These are phyloP conservation scores for Asbolus verrucosus DNA, from an alignment of 1,140 invertebrate genomes.

Conservation along the genomic window DNA sequence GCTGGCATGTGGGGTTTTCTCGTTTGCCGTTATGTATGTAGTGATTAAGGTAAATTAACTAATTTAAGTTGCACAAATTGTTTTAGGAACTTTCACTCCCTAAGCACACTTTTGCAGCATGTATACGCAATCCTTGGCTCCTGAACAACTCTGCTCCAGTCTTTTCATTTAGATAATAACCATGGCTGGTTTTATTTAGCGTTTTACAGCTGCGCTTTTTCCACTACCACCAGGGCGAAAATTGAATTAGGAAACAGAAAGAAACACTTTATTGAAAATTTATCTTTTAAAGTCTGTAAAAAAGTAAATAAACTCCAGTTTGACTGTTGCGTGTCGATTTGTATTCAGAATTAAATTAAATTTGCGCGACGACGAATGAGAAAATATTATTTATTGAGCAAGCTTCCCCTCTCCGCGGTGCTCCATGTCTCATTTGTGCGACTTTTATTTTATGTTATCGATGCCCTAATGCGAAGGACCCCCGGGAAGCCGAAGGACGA, in stretches of 20 bases:
- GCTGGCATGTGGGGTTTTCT: constrained; percentile 14
- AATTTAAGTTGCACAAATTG: constrained; percentile 45
- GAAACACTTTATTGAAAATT: constrained; percentile 36
- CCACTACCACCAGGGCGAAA: constrained; percentile 13
- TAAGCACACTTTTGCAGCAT: constrained; percentile 28
- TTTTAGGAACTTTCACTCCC: constrained; percentile 40
- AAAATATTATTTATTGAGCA: constrained; percentile 26
- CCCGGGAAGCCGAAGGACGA: constrained; percentile 2
- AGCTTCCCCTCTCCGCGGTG: neutral
- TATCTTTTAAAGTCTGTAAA: neutral
- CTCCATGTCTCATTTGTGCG: neutral
- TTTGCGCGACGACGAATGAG: constrained; percentile 6
- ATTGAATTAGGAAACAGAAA: constrained; percentile 25
- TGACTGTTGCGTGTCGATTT: constrained; percentile 18
- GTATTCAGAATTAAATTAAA: constrained; percentile 10
- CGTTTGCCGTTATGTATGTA: constrained; percentile 1
- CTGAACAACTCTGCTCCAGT: constrained; percentile 13
- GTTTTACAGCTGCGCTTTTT: constrained; percentile 30
- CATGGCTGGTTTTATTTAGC: constrained; percentile 18
- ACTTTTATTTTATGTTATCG: constrained; percentile 26
- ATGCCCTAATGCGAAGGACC: constrained; percentile 24
- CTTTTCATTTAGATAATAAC: constrained; percentile 36
- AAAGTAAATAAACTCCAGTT: constrained; percentile 9
- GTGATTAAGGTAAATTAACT: constrained; percentile 44
- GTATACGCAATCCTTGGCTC: constrained; percentile 1